Conservation (phyloP, 1,140 invertebrate species). For the Zeugodacus cucurbitae region DNA sequence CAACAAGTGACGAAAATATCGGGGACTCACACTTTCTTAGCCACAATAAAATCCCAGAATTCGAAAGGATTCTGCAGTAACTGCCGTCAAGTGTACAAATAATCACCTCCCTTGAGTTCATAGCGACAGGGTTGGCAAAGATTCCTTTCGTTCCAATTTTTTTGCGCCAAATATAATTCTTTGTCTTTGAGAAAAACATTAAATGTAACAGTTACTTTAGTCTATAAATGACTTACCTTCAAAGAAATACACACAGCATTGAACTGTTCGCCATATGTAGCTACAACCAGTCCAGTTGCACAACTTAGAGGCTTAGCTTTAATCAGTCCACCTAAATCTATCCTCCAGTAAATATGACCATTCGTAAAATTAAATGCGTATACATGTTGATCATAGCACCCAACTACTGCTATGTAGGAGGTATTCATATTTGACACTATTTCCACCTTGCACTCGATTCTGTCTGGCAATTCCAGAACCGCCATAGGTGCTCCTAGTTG, state of each 20-base stretch:
- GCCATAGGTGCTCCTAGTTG: conserved; percentile 58
- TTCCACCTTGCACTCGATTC: conserved; percentile 71
- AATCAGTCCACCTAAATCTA: conserved; percentile 67
- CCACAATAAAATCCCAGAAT: conserved; percentile 54
- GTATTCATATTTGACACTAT: conserved; percentile 44
- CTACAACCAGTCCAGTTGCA: conserved; percentile 53
- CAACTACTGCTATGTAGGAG: conserved; percentile 59
- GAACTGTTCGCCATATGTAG: conserved; percentile 57
- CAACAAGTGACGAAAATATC: conserved; percentile 55
- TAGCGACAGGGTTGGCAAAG: conserved; percentile 50
- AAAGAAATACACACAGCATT: conserved; percentile 58
- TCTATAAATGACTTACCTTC: conserved; percentile 25
- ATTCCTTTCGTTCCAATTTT: conserved; percentile 56
- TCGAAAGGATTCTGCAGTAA: conserved; percentile 50
- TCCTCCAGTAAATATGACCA: conserved; percentile 67
- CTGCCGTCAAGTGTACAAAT: conserved; percentile 57
- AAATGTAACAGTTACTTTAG: neutral
- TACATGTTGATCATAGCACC: conserved; percentile 70
- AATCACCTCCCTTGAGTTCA: conserved; percentile 48
- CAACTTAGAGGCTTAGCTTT: conserved; percentile 67
- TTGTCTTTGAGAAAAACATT: conserved; percentile 42
- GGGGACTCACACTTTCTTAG: conserved; percentile 52
- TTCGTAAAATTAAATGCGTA: conserved; percentile 66
- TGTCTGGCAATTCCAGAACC: conserved; percentile 64
- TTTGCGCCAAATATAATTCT: conserved; percentile 53